Base-by-base conservation (phyloP, 2,797 vertebrate genomes). In the Danio albolineatus region DNA sequence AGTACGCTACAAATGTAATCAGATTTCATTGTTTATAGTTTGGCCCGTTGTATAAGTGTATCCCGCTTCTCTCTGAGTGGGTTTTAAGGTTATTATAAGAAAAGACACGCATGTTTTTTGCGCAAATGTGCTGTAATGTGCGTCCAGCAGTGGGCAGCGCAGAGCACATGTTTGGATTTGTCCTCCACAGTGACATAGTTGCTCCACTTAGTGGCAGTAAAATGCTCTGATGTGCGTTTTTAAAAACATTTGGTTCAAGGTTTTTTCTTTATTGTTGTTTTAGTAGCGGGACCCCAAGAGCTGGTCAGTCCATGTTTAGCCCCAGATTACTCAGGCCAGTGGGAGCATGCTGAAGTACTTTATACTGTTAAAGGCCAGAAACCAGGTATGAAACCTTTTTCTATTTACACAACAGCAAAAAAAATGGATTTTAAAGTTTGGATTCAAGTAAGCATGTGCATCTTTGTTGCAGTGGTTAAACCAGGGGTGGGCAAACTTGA, bases 341-440 rank as follows among this genome's bases (percentile, higher is more conserved):
- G 96, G 96, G 92, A 95, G 0, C 96, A 98, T 0, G 93, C 92
- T 1, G 96, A 98, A n/a, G 85, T 96, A 38, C 59, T 87, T 0
- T 98, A 98, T 90, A 92, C 89, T 69, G 87, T 99, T 77, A 95
- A 89, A 76, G 98, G 97, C 59, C 95, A 96, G 91, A 95, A 95
- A 86, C 88, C 95, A 95, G 96, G 96, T 97, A 92, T 38, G 85
- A 75, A 84, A 81, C 7, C n/a, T 36, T 51, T 14, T 7, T 28
- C 28, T 16, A 10, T 19, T 36, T 12, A 5, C 61, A 10, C 10
- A 43, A 9, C 0, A 28, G 28, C 28, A 28, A n/a, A n/a, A 28
- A 28, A 28, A 28, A n/a, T n/a, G n/a, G n/a, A n/a, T n/a, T n/a
- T n/a, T n/a, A n/a, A 28, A 28, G 3, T 1, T 28, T 28, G 28